Base-by-base conservation (phyloP, 1,140 invertebrate genomes). In the Orchestia grillus region DNA sequence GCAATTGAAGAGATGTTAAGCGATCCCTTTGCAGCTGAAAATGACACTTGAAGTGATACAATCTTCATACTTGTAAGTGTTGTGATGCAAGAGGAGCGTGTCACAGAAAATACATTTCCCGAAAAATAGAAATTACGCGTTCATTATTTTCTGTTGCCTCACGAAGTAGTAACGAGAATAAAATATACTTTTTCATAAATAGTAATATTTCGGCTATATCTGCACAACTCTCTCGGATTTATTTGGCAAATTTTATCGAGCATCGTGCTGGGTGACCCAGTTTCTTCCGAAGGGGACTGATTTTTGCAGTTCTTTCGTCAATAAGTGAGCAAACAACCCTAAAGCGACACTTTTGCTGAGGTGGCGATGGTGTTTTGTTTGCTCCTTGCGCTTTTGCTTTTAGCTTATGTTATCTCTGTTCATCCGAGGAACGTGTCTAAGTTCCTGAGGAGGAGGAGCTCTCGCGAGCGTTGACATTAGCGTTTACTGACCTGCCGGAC, bases 401-500 rank as follows among this genome's bases (percentile, higher is more conserved):
- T 94, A 94, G 92, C 92, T 94, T 94, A 94, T 94, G 92, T 94
- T 94, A 94, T 94, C 92, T 44, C 92, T 44, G 92, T 94, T 94
- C 92, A 94, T 94, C 92, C 92, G 41, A 40, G 44, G 92, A 47
- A 94, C 92, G 92, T 94, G 92, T 44, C 92, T 94, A 94, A 94
- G 92, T 94, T 47, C 92, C 19, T 28, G 92, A 47, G 92, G 44
- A 94, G 44, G 92, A 94, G 44, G 92, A n/a, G 41, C 40, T 0
- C 16, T 40, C 43, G 4, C 6, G 43, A 45, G 43, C 44, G 44
- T 42, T 45, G 92, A 47, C 92, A 94, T 94, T 94, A 94, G 44
- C 44, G 44, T 45, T 94, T 44, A 47, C 43, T 94, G 92, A 94
- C 92, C 44, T 44, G 44, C 92, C 40, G 92, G 92, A 45, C 40